Evolutionary conservation across 2,113 vertebrate species (phyloP).

Genomic region (Lucifuga dentata): DNA sequence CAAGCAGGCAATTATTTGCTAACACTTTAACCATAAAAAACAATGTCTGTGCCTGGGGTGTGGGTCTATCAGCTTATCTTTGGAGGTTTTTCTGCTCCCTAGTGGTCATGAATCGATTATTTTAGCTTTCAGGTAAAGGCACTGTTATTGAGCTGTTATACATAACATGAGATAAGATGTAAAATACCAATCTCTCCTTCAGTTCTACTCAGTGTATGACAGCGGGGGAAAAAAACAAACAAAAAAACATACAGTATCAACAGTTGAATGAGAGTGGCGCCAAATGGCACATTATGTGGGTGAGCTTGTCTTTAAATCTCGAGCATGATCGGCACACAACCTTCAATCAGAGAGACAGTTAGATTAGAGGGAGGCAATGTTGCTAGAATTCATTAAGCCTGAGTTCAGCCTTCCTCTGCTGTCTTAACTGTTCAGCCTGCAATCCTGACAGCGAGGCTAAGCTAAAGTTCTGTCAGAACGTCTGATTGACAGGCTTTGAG

Average conservation of each 20-base stretch:
- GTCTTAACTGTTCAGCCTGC: slow-evolving; percentile 3
- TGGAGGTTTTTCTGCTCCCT: too few relatives aligned
- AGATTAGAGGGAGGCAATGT: slow-evolving; percentile 15
- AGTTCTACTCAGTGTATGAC: not conserved
- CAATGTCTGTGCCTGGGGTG: too few relatives aligned
- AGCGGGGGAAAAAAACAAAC: not conserved
- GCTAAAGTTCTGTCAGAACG: slow-evolving; percentile 69
- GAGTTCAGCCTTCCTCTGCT: slow-evolving; percentile 25
- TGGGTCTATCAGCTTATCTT: too few relatives aligned
- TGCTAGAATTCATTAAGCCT: slow-evolving; percentile 32
- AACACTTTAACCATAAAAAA: too few relatives aligned
- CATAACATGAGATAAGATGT: too few relatives aligned
- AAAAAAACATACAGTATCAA: too few relatives aligned
- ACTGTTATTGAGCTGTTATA: too few relatives aligned
- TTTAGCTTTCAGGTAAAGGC: too few relatives aligned
- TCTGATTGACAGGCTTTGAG: slow-evolving; percentile 34
- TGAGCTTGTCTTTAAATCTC: slow-evolving; percentile 3
- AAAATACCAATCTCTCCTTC: too few relatives aligned
- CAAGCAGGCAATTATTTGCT: too few relatives aligned
- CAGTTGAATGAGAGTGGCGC: not conserved
- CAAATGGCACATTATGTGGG: not conserved
- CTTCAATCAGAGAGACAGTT: slow-evolving; percentile 25
- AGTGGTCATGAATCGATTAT: too few relatives aligned
- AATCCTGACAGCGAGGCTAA: slow-evolving; percentile 31
- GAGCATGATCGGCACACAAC: not conserved